Base-by-base conservation (phyloP, 2,797 vertebrate genomes). In the Oryzias sinensis region DNA sequence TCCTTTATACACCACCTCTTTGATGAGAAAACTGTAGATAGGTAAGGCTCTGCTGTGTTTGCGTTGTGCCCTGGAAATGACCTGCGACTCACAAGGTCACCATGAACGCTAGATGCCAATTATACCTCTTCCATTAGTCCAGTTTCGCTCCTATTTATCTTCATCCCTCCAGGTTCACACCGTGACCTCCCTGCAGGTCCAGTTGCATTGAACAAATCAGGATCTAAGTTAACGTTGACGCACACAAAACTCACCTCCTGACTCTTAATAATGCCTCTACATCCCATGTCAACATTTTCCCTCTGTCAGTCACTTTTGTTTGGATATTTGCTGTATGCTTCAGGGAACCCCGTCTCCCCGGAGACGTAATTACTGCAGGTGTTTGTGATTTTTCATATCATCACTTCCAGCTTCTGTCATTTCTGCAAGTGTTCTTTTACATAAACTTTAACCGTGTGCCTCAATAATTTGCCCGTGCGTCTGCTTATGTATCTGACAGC, bases 51-150 rank as follows among this genome's bases (percentile, higher is more conserved):
- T 37, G 33, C 33, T 16, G 47, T 51, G 53, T 62, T 80, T 45
- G 52, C 24, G 27, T 53, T 6, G 56, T 83, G 80, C 64, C 80
- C 80, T 58, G 46, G 18, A n/a, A 33, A 78, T 84, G 85, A 89
- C 86, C 88, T 65, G 54, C n/a, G 51, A 80, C 86, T 89, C 87
- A 84, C 24, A 17, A 72, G 90, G 90, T 93, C 86, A 86, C 77
- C 46, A 43, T 86, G 74, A 74, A 66, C 69, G 82, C 90, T 89
- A 88, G 86, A 68, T 91, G 90, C 92, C 89, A 92, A 91, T 92
- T 92, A 91, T 68, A 86, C 75, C 84, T 75, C 76, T 82, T 83
- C 88, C 82, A 77, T 85, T 73, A 62, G 72, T 86, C 79, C 80
- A 50, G 75, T 68, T 53, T 65, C n/a, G 14, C 69, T 56, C 81